Conservation (phyloP, 1,140 invertebrate genomes). For the Bursaphelenchus mucronatus region DNA sequence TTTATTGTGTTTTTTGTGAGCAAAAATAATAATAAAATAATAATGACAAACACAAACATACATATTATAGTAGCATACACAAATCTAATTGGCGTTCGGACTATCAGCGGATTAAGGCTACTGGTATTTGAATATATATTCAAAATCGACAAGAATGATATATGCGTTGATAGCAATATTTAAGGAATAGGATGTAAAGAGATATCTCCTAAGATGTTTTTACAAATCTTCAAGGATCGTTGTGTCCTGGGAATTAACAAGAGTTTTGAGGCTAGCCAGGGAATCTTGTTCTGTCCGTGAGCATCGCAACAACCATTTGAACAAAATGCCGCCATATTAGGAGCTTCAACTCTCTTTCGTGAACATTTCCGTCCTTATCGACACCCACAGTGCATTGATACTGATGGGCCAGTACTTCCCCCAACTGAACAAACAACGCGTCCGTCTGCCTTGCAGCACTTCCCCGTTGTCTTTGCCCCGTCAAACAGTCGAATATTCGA, state of each 20-base stretch:
- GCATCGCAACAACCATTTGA: slow-evolving; percentile 44
- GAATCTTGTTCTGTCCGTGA: slow-evolving; percentile 38
- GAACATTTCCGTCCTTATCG: slow-evolving; percentile 44
- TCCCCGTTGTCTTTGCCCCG: no score
- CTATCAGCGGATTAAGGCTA: no score
- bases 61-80: no score
- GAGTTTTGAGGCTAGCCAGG: neutral
- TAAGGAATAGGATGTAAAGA: no score
- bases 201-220: no score
- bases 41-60: no score
- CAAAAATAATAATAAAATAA: no score
- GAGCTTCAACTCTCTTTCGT: slow-evolving; percentile 53
- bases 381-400: slow-evolving; percentile 46
- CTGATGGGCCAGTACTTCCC: slow-evolving; percentile 49
- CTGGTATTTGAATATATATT: neutral
- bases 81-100: no score
- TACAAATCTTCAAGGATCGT: no score
- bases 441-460: slow-evolving; percentile 14
- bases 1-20: no score
- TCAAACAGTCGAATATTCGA: no score
- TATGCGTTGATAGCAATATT: no score
- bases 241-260: neutral
- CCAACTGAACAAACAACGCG: slow-evolving; percentile 35
- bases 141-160: neutral
- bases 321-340: slow-evolving; percentile 55